These are phyloP conservation scores for Sthenelais limicola DNA, from an alignment of 2,888 invertebrate species.

Conservation along the genomic window DNA sequence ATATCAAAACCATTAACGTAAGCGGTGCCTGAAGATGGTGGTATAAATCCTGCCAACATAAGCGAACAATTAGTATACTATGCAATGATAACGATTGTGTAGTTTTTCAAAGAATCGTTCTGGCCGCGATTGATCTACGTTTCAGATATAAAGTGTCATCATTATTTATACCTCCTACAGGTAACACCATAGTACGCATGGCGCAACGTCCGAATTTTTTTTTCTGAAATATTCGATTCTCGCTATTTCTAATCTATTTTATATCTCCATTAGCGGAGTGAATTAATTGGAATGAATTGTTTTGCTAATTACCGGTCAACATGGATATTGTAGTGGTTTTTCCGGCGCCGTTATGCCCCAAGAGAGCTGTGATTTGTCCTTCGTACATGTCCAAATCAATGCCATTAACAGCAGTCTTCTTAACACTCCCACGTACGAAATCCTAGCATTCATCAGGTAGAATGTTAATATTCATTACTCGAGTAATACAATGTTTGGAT, in stretches of 20 bases:
- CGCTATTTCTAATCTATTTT: no score
- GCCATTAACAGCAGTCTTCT: conserved; percentile 78
- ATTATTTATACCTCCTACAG: no score
- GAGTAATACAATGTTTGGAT: no score
- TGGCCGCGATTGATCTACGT: neutral
- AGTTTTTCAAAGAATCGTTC: neutral
- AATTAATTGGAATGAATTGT: no score
- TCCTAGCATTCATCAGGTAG: no score
- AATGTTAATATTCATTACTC: no score
- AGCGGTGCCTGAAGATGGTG: conserved; percentile 76
- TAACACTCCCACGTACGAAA: conserved; percentile 59
- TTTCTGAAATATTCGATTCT: no score
- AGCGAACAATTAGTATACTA: neutral
- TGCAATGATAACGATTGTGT: neutral
- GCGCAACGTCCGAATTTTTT: no score
- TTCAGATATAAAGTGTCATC: neutral
- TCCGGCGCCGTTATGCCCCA: conserved; percentile 89
- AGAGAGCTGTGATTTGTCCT: conserved; percentile 85
- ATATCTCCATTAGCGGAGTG: no score
- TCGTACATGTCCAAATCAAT: conserved; percentile 82
- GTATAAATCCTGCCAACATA: conserved; percentile 48
- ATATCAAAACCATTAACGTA: conserved; percentile 80
- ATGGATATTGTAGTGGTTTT: conserved; percentile 94
- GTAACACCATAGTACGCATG: no score
- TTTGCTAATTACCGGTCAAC: conserved; percentile 80